Evolutionary conservation across 1,140 invertebrate species (phyloP).

Genomic region (Eufriesea mexicana): DNA sequence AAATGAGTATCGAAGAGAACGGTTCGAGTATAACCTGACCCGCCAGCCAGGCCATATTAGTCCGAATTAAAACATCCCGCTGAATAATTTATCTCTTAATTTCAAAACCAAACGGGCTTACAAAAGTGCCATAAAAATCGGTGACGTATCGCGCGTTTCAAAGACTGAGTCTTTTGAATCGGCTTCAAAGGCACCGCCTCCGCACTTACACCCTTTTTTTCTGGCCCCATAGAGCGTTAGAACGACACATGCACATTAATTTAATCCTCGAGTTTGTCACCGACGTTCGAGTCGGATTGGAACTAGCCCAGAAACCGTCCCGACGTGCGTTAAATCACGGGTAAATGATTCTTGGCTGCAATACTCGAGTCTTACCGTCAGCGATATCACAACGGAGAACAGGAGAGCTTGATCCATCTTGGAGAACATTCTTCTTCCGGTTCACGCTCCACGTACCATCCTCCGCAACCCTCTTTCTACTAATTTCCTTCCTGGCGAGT

Average conservation of each 20-base stretch:
- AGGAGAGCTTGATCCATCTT: slow-evolving; percentile 55
- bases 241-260: slow-evolving; percentile 32
- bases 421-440: slow-evolving; percentile 29
- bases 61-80: neutral
- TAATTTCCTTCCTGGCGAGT: neutral
- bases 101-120: slow-evolving; percentile 11
- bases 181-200: slow-evolving; percentile 27
- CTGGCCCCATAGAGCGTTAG: neutral
- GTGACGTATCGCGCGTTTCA: slow-evolving; percentile 9
- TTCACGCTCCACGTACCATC: slow-evolving; percentile 39
- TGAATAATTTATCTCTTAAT: slow-evolving; percentile 9
- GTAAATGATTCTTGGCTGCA: slow-evolving; percentile 28
- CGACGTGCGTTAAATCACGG: slow-evolving; percentile 50
- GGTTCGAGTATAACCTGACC: neutral
- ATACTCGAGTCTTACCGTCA: slow-evolving; percentile 57
- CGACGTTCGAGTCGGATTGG: slow-evolving; percentile 37
- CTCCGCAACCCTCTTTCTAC: neutral
- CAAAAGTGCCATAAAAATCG: slow-evolving; percentile 22
- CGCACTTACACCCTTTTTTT: slow-evolving; percentile 2
- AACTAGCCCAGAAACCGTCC: slow-evolving; percentile 9
- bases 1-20: neutral
- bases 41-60: no score
- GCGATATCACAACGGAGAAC: slow-evolving; percentile 54
- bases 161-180: slow-evolving; percentile 23
- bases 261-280: slow-evolving; percentile 56